Evolutionary conservation across 2,797 vertebrate species (phyloP).

Genomic region (Parotocinclus haroldoi): DNA sequence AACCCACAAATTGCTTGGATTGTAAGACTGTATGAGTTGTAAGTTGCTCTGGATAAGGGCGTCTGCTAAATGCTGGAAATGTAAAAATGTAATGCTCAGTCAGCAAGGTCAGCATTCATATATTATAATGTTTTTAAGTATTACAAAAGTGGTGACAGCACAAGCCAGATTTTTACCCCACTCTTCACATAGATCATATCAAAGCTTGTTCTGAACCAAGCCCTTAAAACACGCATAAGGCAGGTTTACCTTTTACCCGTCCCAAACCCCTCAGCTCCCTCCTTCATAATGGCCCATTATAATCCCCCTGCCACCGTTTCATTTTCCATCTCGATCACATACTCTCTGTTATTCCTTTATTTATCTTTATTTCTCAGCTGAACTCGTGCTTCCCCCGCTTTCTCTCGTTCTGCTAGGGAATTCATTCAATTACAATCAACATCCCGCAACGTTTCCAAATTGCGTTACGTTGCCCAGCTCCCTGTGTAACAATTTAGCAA

Average conservation of each 20-base stretch:
- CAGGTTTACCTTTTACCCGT: constrained; percentile 50
- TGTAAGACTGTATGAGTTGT: too few relatives aligned
- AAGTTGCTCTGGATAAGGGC: too few relatives aligned
- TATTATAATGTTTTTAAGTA: too few relatives aligned
- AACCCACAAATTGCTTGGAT: too few relatives aligned
- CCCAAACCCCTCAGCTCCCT: constrained; percentile 51
- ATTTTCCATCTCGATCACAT: constrained; percentile 67
- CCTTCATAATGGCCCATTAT: constrained; percentile 73
- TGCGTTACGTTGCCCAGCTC: constrained; percentile 68
- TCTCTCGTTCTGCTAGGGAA: constrained; percentile 81
- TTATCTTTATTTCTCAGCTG: constrained; percentile 77
- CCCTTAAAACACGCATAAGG: constrained; percentile 26
- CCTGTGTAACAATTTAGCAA: constrained; percentile 78
- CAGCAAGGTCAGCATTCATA: not conserved
- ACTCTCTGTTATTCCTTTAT: constrained; percentile 74
- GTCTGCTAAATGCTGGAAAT: too few relatives aligned
- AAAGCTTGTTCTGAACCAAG: constrained; percentile 1
- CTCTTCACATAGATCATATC: too few relatives aligned
- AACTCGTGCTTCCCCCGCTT: constrained; percentile 62
- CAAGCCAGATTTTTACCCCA: not conserved
- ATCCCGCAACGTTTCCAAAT: constrained; percentile 72
- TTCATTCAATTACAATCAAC: constrained; percentile 85
- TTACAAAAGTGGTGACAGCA: not conserved
- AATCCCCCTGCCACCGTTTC: constrained; percentile 63
- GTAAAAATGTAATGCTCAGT: not conserved